Base-by-base conservation (phyloP, 2,113 vertebrate species). In the Ancistrus triradiatus region DNA sequence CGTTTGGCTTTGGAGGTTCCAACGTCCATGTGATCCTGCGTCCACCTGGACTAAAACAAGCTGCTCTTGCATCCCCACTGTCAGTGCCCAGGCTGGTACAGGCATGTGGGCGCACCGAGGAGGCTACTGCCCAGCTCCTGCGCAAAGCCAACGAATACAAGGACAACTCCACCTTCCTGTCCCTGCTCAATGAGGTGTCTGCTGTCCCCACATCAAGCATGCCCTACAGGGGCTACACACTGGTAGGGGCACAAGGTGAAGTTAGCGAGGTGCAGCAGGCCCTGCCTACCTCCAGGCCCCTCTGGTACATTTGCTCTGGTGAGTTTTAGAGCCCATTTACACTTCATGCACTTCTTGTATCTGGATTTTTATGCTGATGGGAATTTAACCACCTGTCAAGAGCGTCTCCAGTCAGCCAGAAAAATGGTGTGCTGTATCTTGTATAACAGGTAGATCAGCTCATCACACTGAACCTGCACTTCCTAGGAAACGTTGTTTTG, bases 291-390 rank as follows among this genome's bases (percentile, higher is more conserved):
- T 69, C 73, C 55, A 85, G 92, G 48, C 93, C 92, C 0, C 83
- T 99, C 10, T 99, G 96, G 96, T 99, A 92, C 76, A 76, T 98
- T 77, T 99, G 93, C 65, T 96, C 96, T 66, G 96, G 96, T 98
- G 77, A 82, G 84, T 25, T n/a, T 6, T 38, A 38, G 9, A 33
- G 9, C n/a, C n/a, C n/a, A n/a, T n/a, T n/a, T n/a, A n/a, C n/a
- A n/a, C n/a, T n/a, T n/a, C n/a, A n/a, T n/a, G n/a, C n/a, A n/a
- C n/a, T n/a, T n/a, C n/a, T n/a, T n/a, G n/a, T n/a, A n/a, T n/a
- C n/a, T n/a, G n/a, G n/a, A n/a, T n/a, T n/a, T n/a, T n/a, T n/a
- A n/a, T n/a, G n/a, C n/a, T n/a, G n/a, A n/a, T n/a, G n/a, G n/a
- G n/a, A n/a, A n/a, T n/a, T n/a, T n/a, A n/a, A n/a, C n/a, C n/a